Conservation (phyloP, 1,140 invertebrate genomes). For the Cephus cinctus region DNA sequence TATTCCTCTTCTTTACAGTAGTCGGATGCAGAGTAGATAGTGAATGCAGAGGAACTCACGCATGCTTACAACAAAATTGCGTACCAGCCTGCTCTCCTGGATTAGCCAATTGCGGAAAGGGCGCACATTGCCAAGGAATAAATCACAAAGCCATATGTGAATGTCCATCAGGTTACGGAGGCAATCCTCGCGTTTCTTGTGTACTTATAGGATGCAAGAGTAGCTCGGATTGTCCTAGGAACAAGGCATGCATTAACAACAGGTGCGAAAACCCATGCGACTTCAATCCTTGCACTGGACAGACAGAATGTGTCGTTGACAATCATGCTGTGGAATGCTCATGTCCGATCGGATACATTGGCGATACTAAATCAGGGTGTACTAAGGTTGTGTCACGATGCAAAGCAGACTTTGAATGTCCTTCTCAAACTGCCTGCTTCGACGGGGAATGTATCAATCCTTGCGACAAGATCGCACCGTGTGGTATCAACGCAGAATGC, state of each 20-base stretch:
- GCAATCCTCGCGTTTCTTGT: slow-evolving; percentile 77
- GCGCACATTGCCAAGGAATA: slow-evolving; percentile 72
- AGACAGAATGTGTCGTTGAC: slow-evolving; percentile 73
- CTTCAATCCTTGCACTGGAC: slow-evolving; percentile 65
- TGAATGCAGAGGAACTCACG: slow-evolving; percentile 74
- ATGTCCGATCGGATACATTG: slow-evolving; percentile 75
- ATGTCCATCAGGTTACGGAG: slow-evolving; percentile 75
- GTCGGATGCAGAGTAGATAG: slow-evolving; percentile 71
- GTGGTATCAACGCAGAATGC: slow-evolving; percentile 79
- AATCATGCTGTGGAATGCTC: slow-evolving; percentile 75
- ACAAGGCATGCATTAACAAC: slow-evolving; percentile 76
- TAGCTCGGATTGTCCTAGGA: slow-evolving; percentile 72
- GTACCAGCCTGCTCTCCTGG: slow-evolving; percentile 73
- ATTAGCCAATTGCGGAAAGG: slow-evolving; percentile 65
- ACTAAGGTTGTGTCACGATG: slow-evolving; percentile 63
- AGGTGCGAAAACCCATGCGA: slow-evolving; percentile 78
- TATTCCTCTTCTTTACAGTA: slow-evolving; percentile 30
- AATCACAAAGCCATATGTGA: slow-evolving; percentile 80
- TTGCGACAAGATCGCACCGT: slow-evolving; percentile 76
- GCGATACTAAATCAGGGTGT: slow-evolving; percentile 67
- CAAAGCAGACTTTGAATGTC: slow-evolving; percentile 77
- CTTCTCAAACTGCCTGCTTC: slow-evolving; percentile 78
- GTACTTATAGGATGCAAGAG: slow-evolving; percentile 73
- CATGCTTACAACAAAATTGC: slow-evolving; percentile 77
- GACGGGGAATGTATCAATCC: slow-evolving; percentile 80